phyloP scores from a whole-genome alignment of 2,888 invertebrate genomes.

The Dendrolimus pini region DNA sequence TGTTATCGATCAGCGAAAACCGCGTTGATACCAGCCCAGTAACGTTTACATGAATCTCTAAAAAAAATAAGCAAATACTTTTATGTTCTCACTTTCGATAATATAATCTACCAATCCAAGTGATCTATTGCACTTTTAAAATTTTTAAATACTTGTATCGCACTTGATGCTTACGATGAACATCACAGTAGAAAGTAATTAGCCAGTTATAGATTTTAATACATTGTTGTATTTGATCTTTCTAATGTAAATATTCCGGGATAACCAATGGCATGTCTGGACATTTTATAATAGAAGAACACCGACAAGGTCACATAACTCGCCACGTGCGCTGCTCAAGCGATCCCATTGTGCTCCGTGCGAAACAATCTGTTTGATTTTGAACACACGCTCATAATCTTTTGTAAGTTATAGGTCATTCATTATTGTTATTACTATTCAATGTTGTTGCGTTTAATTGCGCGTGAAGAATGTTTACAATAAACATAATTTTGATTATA shows the following conservation, averaged over 20 bases:
- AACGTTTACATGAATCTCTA: too few species aligned
- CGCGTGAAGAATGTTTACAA: neutral
- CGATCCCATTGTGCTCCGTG: constrained; percentile 28
- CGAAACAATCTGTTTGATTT: constrained; percentile 24
- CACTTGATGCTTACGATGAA: too few species aligned
- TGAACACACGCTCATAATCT: constrained; percentile 15
- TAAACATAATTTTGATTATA: neutral
- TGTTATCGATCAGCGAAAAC: too few species aligned
- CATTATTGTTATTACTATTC: neutral
- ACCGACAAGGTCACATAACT: neutral
- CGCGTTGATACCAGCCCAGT: too few species aligned
- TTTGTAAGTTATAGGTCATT: neutral
- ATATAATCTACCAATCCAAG: too few species aligned
- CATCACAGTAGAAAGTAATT: too few species aligned
- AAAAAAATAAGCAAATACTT: too few species aligned
- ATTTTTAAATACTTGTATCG: too few species aligned
- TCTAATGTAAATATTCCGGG: neutral
- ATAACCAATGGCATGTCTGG: neutral
- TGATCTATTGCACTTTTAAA: too few species aligned
- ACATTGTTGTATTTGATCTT: too few species aligned
- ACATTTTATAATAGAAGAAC: neutral
- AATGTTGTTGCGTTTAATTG: neutral
- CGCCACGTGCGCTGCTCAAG: constrained; percentile 44
- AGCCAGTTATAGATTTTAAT: too few species aligned
- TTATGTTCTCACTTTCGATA: too few species aligned